Evolutionary conservation across 2,888 invertebrate species (phyloP).

Genomic region (Heliconius charithonia): DNA sequence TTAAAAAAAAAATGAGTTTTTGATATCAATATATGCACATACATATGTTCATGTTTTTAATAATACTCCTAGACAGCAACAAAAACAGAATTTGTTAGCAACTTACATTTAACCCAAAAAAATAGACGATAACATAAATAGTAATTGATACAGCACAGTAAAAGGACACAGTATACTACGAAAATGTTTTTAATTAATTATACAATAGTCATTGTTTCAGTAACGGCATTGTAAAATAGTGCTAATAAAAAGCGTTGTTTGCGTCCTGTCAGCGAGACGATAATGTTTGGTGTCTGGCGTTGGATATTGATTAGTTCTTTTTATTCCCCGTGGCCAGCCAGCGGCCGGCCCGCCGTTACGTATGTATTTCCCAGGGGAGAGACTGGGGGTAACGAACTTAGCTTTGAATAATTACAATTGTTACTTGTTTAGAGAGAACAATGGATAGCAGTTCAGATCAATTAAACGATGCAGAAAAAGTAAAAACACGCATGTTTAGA

Average conservation of each 20-base stretch:
- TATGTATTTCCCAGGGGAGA: slow-evolving; percentile 44
- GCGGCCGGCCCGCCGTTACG: slow-evolving; percentile 35
- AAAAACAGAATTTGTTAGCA: background rate
- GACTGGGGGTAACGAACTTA: slow-evolving; percentile 39
- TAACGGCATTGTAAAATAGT: slow-evolving; percentile 26
- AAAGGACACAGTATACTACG: background rate
- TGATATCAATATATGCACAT: background rate
- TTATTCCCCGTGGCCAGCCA: slow-evolving; percentile 35
- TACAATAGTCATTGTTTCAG: background rate
- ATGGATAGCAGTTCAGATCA: slow-evolving; percentile 11
- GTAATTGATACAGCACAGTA: background rate
- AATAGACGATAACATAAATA: background rate
- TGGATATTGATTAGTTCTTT: slow-evolving; percentile 43
- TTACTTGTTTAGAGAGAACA: slow-evolving; percentile 31
- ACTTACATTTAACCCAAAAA: background rate
- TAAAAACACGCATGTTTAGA: slow-evolving; percentile 10
- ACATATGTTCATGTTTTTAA: too few species aligned
- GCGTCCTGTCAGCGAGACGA: slow-evolving; percentile 37
- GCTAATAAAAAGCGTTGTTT: slow-evolving; percentile 39
- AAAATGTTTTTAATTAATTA: background rate
- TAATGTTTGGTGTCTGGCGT: slow-evolving; percentile 44
- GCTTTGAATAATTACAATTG: slow-evolving; percentile 41
- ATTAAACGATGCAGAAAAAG: slow-evolving; percentile 11
- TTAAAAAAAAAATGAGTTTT: too few species aligned
- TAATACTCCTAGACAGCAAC: background rate